Evolutionary conservation across 2,888 invertebrate species (phyloP), one percentile per base, ranked within the genome.

Genomic region (Limnephilus auricula): DNA sequence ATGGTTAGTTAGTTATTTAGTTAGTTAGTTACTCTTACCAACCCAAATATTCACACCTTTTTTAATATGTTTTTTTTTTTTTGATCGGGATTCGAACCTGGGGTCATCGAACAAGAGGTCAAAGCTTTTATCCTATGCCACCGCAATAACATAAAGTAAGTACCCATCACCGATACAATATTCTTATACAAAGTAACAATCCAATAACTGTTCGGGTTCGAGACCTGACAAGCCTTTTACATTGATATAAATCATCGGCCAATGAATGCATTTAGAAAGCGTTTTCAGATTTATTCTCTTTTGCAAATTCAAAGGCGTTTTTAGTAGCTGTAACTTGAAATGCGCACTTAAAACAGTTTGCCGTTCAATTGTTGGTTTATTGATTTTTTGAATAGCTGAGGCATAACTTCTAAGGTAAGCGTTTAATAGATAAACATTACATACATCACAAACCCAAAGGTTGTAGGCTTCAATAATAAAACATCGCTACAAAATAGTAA

Each of bases 261-360:
- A 65, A 65, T n/a, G 65, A 65, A 65, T 65, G 65, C 65, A 65
- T 65, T 65, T 65, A 65, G 65, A 65, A 65, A 65, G n/a, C 65
- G 9, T 65, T 25, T 65, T 65, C 65, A 65, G 25, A 65, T n/a
- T 65, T n/a, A 65, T 9, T 18, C 6, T 50, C 50, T 50, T 18
- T 15, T 18, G 50, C 50, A 50, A 50, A 50, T 50, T 18, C 50
- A 50, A 18, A 18, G 18, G 50, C 50, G 18, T 65, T 65, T 65
- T 25, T 65, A 65, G 50, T 65, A 65, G 50, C 50, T 65, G 25
- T 65, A 65, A 65, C 50, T 65, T 25, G 50, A 18, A 65, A 65
- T 18, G 50, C 4, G 50, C 50, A 65, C 25, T 65, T 65, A 18
- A 65, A 65, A 9, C 65, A 9, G 65, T 65, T 65, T 65, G 9